Conservation (phyloP, 2,888 invertebrate species). For the Empis stercorea region DNA sequence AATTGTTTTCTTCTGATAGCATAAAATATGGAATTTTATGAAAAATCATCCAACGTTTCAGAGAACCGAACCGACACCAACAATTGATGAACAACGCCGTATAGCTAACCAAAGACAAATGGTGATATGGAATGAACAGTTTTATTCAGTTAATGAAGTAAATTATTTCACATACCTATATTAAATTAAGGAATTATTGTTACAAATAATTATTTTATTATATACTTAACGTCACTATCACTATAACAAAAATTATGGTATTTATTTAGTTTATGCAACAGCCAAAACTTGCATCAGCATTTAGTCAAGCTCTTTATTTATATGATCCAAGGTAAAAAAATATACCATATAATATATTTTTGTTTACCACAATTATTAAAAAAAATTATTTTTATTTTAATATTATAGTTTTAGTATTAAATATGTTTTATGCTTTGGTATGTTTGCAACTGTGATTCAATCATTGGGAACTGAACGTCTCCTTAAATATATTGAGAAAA, state of each 20-base stretch:
- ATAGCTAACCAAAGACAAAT: constrained; percentile 46
- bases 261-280: constrained; percentile 40
- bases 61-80: constrained; percentile 37
- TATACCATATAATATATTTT: too few species aligned
- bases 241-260: too few species aligned
- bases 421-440: constrained; percentile 48
- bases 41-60: constrained; percentile 47
- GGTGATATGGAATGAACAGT: constrained; percentile 49
- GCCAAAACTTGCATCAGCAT: constrained; percentile 39
- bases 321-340: constrained; percentile 37
- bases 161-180: neutral
- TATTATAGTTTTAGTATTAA: constrained; percentile 48
- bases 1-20: too few species aligned
- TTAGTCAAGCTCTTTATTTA: constrained; percentile 43
- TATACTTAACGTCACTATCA: too few species aligned
- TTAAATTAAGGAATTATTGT: too few species aligned
- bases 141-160: constrained; percentile 32
- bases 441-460: constrained; percentile 52
- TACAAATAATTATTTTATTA: too few species aligned
- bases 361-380: too few species aligned
- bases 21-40: constrained; percentile 44
- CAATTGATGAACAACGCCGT: constrained; percentile 44
- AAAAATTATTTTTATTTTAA: constrained; percentile 9
- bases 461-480: constrained; percentile 54
- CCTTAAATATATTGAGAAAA: constrained; percentile 38